phyloP scores from a whole-genome alignment of 2,797 vertebrate species.

The Parambassis ranga region DNA sequence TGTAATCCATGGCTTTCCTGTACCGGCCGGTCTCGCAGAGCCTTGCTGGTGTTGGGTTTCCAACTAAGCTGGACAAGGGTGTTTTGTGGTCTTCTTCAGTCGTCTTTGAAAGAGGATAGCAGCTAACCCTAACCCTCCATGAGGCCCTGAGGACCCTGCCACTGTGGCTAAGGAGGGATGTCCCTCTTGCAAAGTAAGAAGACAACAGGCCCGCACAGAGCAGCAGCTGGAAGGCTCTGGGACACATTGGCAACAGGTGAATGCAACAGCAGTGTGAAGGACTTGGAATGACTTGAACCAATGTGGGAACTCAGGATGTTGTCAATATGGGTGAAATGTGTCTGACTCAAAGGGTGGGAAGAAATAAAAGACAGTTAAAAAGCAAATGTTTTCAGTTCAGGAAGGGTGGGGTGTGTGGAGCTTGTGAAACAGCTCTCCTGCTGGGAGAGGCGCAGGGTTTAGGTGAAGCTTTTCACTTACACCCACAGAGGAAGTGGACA shows the following conservation, averaged over 20 bases:
- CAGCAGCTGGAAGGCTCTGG: constrained; percentile 45
- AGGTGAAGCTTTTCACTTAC: constrained; percentile 30
- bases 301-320: constrained; percentile 48
- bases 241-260: constrained; percentile 50
- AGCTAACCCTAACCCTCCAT: constrained; percentile 59
- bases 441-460: constrained; percentile 19
- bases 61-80: constrained; percentile 55
- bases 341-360: constrained; percentile 37
- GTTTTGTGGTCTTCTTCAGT: constrained; percentile 58
- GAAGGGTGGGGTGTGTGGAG: constrained; percentile 11
- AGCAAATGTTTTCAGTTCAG: constrained; percentile 38
- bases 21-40: constrained; percentile 50
- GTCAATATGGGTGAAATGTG: constrained; percentile 35
- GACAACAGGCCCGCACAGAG: constrained; percentile 35
- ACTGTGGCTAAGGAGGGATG: constrained; percentile 21
- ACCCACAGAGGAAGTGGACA: constrained; percentile 58
- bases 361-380: constrained; percentile 39
- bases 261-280: constrained; percentile 30
- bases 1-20: constrained; percentile 74
- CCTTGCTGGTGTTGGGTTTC: constrained; percentile 73
- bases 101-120: constrained; percentile 74
- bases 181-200: constrained; percentile 21
- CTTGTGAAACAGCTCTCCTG: constrained; percentile 31
- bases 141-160: constrained; percentile 58
- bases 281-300: constrained; percentile 43